Percentiles rank a stretch among this genome's conserved stretches.
phyloP scores from a whole-genome alignment of 2,797 vertebrate genomes.

The Hyperoplus lanceolatus region DNA sequence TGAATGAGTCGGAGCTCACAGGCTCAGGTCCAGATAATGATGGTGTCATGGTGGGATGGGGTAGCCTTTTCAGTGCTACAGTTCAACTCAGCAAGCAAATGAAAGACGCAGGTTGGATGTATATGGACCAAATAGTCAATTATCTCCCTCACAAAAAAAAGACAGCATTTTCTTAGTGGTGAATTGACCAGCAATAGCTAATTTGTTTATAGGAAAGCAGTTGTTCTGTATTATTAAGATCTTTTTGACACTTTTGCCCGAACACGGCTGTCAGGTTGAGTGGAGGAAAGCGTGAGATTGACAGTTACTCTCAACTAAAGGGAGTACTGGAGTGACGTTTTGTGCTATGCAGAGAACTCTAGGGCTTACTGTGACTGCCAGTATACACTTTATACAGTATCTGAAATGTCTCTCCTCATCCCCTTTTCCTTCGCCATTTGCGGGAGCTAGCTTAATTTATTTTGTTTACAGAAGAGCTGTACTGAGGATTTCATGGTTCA shows the following conservation, averaged over 20 bases:
- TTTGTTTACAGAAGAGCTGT: background rate
- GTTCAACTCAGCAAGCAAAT: constrained; percentile 9
- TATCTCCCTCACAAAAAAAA: constrained; percentile 16
- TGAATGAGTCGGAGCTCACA: constrained; percentile 30
- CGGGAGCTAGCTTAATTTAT: background rate
- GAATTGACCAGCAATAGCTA: background rate
- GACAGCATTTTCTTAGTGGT: constrained; percentile 1
- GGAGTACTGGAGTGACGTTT: background rate
- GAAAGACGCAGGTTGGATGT: constrained; percentile 1
- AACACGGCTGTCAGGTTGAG: constrained; percentile 17
- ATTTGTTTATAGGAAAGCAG: constrained; percentile 17
- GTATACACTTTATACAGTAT: constrained; percentile 6
- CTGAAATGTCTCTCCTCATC: background rate
- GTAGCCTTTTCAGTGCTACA: constrained; percentile 21
- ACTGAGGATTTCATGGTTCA: constrained; percentile 20
- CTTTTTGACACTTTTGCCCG: constrained; percentile 8
- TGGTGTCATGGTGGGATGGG: constrained; percentile 24
- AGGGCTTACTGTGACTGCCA: constrained; percentile 18
- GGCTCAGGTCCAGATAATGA: constrained; percentile 50
- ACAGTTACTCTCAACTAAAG: constrained; percentile 23
- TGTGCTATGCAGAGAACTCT: constrained; percentile 26
- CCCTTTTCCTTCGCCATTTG: background rate
- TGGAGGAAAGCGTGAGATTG: background rate
- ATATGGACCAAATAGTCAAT: constrained; percentile 21
- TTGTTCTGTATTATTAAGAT: constrained; percentile 23